Base-by-base conservation (phyloP, 2,113 vertebrate species). In the Protobothrops mucrosquamatus region DNA sequence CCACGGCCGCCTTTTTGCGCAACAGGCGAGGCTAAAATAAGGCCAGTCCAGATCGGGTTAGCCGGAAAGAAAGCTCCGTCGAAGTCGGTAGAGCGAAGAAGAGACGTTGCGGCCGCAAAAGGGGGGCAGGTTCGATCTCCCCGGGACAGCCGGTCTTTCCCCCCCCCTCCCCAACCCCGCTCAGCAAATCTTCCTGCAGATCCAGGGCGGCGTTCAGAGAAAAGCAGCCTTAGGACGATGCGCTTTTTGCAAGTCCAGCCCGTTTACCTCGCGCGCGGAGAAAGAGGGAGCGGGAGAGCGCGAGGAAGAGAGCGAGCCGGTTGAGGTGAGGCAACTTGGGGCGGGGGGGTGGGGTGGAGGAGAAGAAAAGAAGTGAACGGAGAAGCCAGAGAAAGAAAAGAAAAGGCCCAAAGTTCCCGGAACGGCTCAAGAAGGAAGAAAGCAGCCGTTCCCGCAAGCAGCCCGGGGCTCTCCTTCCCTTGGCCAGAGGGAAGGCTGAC, bases 151-250 rank as follows among this genome's bases (percentile, higher is more conserved):
- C 15, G 14, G 9, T 26, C 48, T 1, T 6, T 7, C 18, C 8
- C 6, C 18, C 8, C 6, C 8, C 14, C 48, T 0, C 1, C 6
- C 14, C 34, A 0, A 8, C 20, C 15, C 7, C 10, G 3, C 29
- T 0, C 12, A 26, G 20, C 39, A 4, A 51, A 81, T 22, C 34
- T 39, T 7, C 18, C 69, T 22, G 15, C 18, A 81, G 69, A 81
- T 39, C 34, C 69, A 39, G 69, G 69, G 69, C 34, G 69, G 3
- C n/a, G 34, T 34, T 81, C 69, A 20, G 6, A 39, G 69, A 39
- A 81, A 81, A 39, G 18, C 69, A 39, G 20, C 34, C 69, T 81
- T 39, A 39, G 69, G 34, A 81, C 34, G 69, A 39, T 39, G 69
- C 69, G 34, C 34, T 39, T 18, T 18, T 81, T 9, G 69, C 34